Base-by-base conservation (phyloP, 2,797 vertebrate species). In the Sciurus carolinensis region DNA sequence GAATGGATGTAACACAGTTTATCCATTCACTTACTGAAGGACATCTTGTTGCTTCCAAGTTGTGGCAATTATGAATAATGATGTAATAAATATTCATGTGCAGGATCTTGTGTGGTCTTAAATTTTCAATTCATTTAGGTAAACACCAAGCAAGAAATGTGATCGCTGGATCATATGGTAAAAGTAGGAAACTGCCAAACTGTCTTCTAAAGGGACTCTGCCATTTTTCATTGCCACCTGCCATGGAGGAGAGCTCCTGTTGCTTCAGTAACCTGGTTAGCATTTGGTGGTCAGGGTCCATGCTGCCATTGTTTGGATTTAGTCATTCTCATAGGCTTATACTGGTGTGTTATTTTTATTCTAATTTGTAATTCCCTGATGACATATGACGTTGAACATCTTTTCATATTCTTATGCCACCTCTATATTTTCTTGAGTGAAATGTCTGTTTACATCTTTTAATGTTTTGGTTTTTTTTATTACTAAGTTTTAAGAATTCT, bases 51-150 rank as follows among this genome's bases (percentile, higher is more conserved):
- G 7, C 28, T 77, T 93, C 82, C 20, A 93, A 26, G n/a, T 79
- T 91, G 83, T 33, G 39, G 22, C n/a, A 73, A 36, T 69, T 84
- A 62, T 84, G 20, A 42, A 26, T 94, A 59, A 59, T 94, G 47
- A 71, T 79, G 36, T 64, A 83, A 8, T 52, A 89, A 81, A 73
- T 44, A 79, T 57, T 50, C 50, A 72, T 24, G 22, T 83, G 59
- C 69, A 73, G 76, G 57, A 57, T 77, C 87, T 12, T 86, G 24
- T 84, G 24, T 96, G 15, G 7, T 81, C 9, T n/a, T 39, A 72
- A 13, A 18, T 80, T 84, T 95, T 92, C 33, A 83, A 6, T 10
- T 87, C 52, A 91, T 90, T 80, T 69, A 42, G 42, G 47, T 67
- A 91, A 79, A 90, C 73, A 76, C 4, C 50, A 92, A 90, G 17